Percentiles rank a stretch among this genome's conserved stretches.
These are phyloP conservation scores for Procambarus clarkii DNA, from an alignment of 1,140 invertebrate genomes.

Conservation along the genomic window DNA sequence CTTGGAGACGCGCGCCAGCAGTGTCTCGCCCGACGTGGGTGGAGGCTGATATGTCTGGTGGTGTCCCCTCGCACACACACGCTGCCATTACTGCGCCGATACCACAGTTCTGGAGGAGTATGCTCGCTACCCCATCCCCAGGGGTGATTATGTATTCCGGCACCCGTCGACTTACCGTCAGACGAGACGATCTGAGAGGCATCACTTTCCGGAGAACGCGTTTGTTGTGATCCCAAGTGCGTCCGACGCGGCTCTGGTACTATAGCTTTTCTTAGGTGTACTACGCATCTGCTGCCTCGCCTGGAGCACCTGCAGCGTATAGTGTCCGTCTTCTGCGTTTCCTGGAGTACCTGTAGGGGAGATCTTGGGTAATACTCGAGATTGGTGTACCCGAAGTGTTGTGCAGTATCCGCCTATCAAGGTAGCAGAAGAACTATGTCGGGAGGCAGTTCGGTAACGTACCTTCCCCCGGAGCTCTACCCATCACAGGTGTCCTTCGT, in stretches of 20 bases:
- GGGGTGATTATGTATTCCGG: not conserved
- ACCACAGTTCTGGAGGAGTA: not conserved
- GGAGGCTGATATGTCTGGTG: not conserved
- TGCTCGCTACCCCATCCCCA: not conserved
- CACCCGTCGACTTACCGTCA: not conserved
- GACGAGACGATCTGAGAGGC: not conserved
- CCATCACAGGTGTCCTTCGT: not conserved
- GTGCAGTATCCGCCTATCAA: not conserved
- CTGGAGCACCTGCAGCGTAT: not conserved
- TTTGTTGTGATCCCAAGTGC: not conserved
- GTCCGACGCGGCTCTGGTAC: no score
- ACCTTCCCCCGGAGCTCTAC: conserved; percentile 19
- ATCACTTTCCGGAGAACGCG: not conserved
- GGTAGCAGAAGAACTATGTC: not conserved
- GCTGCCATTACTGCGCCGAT: not conserved
- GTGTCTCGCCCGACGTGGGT: not conserved
- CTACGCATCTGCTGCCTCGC: not conserved
- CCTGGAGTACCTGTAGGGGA: not conserved
- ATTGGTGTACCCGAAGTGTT: not conserved
- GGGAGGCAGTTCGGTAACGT: not conserved
- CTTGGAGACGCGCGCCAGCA: not conserved
- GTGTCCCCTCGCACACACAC: not conserved
- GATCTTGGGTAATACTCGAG: not conserved
- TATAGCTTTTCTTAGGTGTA: not conserved
- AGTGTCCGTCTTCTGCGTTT: not conserved